Evolutionary conservation across 2,797 vertebrate species (phyloP), one percentile per base, ranked within the genome.

Genomic region (Anguilla anguilla): DNA sequence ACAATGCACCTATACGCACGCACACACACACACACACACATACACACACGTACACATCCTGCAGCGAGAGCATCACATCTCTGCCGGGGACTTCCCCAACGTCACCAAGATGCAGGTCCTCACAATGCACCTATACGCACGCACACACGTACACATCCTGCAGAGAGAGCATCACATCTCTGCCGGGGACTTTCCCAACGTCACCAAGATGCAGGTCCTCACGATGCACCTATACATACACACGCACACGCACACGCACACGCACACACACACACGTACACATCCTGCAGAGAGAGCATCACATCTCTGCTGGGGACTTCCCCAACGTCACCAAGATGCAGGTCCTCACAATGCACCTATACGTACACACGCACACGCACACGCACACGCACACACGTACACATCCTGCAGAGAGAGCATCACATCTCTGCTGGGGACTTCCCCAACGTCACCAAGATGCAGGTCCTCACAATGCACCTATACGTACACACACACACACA

Each of bases 261-360:
- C 6, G 25, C 67, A 28, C 67, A 1, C 6, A 72, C n/a, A 31
- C 67, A 72, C 28, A 31, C 6, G 9, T 64, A 64, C 25, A 64
- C 61, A 64, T 13, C 86, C 96, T 99, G 77, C 98, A 99, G 94
- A 96, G 97, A 69, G 98, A 99, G 91, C 95, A 99, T 86, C 98
- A 99, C 93, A 99, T 99, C 92, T 98, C 98, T 74, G 95, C 97
- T 0, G 98, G 98, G 13, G 98, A 99, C 94, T 99, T 99, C 91
- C 98, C 98, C n/a, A 98, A 97, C 57, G 97, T 99, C 89, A 91
- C 94, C 91, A 97, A 97, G 94, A 22, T 25, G 4, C 19, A 1
- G 17, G 61, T 25, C 17, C 17, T 6, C 9, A 31, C 25, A 3
- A 6, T 10, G 9, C n/a, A 9, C 11, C 6, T 6, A 28, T 7